Evolutionary conservation across 1,140 invertebrate species (phyloP), one percentile per base, ranked within the genome.

Genomic region (Danaus plexippus): DNA sequence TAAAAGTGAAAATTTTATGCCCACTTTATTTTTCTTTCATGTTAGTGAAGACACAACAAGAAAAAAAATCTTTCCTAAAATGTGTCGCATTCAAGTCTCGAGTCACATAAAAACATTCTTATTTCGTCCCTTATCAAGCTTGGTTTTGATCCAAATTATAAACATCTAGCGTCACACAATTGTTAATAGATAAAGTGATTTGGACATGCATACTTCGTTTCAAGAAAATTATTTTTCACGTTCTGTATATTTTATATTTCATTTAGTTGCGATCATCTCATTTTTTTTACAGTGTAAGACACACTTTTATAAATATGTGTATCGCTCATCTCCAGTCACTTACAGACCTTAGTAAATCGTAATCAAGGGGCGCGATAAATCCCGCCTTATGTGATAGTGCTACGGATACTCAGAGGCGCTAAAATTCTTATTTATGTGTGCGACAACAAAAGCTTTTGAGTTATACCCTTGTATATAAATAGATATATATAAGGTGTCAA

Each of bases 281-380:
- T 32, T 32, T 32, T 32, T 32, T 32, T 32, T 3, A 32, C 7
- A 32, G 22, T 7, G 22, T n/a, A 32, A 32, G 22, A 6, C 22
- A 32, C 22, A 32, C 22, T 32, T 32, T 32, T 32, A 32, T 1
- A 32, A 32, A 32, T 2, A 32, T 8, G 22, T 32, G 22, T 32
- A 32, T 32, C 22, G 22, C 22, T 32, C 22, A 32, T 32, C 22
- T 32, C 22, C 22, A 32, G 22, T 32, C 4, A 32, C 22, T 32
- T 32, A 32, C 7, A 32, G 22, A 32, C 22, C 22, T 32, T 32
- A 32, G 67, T 72, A 69, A 72, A 72, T 72, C 67, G 69, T 69
- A 72, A 72, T 72, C 69, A 72, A 67, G 66, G 55, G 62, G 58
- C 57, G 64, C 64, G 69, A 72, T 72, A 72, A 69, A 72, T 72